Conservation (phyloP, 2,888 invertebrate genomes). For the Drosophila percnosoma region DNA sequence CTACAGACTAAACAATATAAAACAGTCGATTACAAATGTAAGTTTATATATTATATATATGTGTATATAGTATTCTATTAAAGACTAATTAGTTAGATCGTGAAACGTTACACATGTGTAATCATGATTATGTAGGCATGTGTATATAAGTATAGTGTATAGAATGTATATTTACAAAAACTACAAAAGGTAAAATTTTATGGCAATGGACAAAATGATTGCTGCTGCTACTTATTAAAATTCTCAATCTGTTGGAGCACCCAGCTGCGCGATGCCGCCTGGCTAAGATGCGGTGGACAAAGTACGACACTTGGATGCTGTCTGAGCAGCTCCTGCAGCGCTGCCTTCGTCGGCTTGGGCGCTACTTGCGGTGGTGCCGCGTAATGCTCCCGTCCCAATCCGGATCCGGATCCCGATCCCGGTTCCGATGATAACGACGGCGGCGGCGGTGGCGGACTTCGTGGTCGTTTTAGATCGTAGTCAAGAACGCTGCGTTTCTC, state of each 20-base stretch:
- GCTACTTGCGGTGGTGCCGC: conserved; percentile 63
- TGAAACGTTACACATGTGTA: conserved; percentile 5
- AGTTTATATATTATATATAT: conserved; percentile 17
- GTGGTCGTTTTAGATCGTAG: conserved; percentile 63
- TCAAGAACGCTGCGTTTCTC: conserved; percentile 76
- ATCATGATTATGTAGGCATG: conserved; percentile 3
- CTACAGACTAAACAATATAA: conserved; percentile 47
- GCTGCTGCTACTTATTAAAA: conserved; percentile 80
- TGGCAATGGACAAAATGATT: conserved; percentile 47
- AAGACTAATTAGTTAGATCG: conserved; percentile 37
- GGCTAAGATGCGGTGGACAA: conserved; percentile 78
- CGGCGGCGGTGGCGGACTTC: conserved; percentile 78
- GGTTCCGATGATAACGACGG: conserved; percentile 56
- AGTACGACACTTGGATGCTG: conserved; percentile 65
- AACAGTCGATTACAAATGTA: conserved; percentile 62
- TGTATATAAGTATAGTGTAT: conserved; percentile 5
- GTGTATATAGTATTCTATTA: conserved; percentile 12
- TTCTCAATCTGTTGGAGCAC: conserved; percentile 85
- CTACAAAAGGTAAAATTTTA: conserved; percentile 42
- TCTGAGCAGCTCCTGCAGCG: conserved; percentile 42
- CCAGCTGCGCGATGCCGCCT: conserved; percentile 83
- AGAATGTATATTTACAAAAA: conserved; percentile 27
- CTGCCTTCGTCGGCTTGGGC: conserved; percentile 67
- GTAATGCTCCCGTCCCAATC: conserved; percentile 23
- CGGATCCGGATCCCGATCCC: neutral